These are phyloP conservation scores for Dysidea cf. avara DNA, from an alignment of 37 sponge, comb jelly and placozoan genomes.

Conservation along the genomic window DNA sequence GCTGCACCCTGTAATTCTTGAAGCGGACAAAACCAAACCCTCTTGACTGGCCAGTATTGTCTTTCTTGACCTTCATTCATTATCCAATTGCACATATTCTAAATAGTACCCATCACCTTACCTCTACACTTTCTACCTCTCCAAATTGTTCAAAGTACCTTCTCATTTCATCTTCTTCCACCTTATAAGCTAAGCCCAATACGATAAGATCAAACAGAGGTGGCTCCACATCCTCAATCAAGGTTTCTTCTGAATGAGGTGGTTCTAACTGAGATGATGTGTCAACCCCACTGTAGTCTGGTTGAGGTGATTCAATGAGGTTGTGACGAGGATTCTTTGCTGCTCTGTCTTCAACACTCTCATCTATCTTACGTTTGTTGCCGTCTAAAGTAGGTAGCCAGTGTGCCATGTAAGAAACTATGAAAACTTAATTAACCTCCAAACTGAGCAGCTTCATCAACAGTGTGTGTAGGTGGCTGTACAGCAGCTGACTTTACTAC, in stretches of 20 bases:
- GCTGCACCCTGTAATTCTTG: conserved; percentile 39
- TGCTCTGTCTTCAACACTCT: conserved; percentile 44
- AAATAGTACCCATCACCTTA: neutral
- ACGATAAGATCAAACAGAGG: conserved; percentile 58
- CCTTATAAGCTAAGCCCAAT: conserved; percentile 64
- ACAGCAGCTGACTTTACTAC: conserved; percentile 41
- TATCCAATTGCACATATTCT: neutral
- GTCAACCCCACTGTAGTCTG: too few relatives aligned
- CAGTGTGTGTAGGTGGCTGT: neutral
- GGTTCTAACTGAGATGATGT: too few relatives aligned
- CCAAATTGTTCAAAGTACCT: conserved; percentile 79
- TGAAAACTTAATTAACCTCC: neutral
- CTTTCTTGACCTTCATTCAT: conserved; percentile 66
- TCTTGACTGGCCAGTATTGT: conserved; percentile 52
- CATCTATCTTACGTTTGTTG: conserved; percentile 65
- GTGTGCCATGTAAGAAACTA: neutral
- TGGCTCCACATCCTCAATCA: too few relatives aligned
- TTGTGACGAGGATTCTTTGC: conserved; percentile 73
- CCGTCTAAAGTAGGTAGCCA: conserved; percentile 15
- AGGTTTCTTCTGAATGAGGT: too few relatives aligned
- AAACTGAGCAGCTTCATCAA: neutral
- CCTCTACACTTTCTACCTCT: conserved; percentile 63
- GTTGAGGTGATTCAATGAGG: conserved; percentile 20
- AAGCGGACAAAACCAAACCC: conserved; percentile 89
- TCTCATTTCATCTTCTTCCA: conserved; percentile 61